Evolutionary conservation across 1,140 invertebrate genomes (phyloP).

Genomic region (Nasonia vitripennis): DNA sequence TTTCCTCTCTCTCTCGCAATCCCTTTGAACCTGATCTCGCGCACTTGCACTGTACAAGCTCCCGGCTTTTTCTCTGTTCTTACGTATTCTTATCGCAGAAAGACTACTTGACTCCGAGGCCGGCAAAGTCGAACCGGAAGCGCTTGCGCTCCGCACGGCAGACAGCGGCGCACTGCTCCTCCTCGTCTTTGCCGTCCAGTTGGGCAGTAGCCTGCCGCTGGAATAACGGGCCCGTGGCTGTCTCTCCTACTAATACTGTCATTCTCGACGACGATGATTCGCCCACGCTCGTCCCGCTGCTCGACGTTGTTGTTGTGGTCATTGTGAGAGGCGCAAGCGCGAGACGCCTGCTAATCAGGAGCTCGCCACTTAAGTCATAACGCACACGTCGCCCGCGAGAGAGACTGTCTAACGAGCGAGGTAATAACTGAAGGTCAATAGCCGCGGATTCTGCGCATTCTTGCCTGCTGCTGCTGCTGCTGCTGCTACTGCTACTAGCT

Average conservation of each 20-base stretch:
- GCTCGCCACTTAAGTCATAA: conserved; percentile 14
- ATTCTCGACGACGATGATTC: background rate
- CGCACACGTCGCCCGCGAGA: background rate
- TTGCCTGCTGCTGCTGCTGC: background rate
- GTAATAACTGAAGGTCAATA: background rate
- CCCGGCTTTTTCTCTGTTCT: background rate
- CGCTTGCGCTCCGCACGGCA: background rate
- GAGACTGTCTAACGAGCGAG: background rate
- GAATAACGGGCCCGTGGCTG: conserved; percentile 9
- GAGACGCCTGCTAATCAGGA: conserved; percentile 23
- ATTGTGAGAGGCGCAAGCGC: background rate
- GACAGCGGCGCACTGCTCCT: background rate
- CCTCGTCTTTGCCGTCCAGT: background rate
- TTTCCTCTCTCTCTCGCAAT: background rate
- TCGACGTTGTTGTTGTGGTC: background rate
- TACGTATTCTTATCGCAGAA: too few relatives aligned
- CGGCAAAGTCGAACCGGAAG: background rate
- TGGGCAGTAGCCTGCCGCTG: background rate
- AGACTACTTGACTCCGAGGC: background rate
- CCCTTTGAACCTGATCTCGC: background rate
- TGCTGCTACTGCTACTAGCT: background rate
- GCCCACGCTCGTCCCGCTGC: background rate
- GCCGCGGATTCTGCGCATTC: background rate
- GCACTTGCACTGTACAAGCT: background rate
- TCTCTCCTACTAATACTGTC: background rate